A percentile compares a stretch with the other conserved stretches of the same genome.
phyloP scores from a whole-genome alignment of 2,888 invertebrate genomes.

The Xylophagus ater region DNA sequence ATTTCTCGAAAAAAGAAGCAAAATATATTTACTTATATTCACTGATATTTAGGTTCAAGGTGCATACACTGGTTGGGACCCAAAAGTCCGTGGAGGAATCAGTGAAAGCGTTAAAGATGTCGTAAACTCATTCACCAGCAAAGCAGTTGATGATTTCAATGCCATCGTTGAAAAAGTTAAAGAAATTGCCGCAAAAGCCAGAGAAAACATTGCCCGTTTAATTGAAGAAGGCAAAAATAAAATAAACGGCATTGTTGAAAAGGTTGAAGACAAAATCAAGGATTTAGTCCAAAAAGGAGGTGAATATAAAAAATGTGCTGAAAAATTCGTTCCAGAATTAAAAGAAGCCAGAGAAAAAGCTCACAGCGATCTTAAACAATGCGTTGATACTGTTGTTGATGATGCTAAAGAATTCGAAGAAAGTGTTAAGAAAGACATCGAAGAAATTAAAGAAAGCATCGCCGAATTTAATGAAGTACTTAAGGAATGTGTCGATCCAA shows the following conservation, averaged over 20 bases:
- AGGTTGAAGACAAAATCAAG: neutral
- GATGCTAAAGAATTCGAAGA: neutral
- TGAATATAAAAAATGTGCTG: slow-evolving; percentile 5
- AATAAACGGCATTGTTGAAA: neutral
- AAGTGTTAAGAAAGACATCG: neutral
- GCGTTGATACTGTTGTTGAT: neutral
- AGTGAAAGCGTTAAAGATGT: no score
- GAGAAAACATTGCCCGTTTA: slow-evolving; percentile 1
- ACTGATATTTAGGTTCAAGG: no score
- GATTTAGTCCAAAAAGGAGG: slow-evolving; percentile 5
- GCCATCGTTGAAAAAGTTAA: neutral
- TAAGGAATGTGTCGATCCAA: slow-evolving; percentile 5
- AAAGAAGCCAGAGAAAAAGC: slow-evolving; percentile 1
- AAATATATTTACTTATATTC: no score
- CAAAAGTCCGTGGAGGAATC: no score
- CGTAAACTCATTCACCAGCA: no score
- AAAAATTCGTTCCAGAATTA: slow-evolving; percentile 6
- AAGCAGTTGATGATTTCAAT: no score
- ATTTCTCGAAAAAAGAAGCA: neutral
- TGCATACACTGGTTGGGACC: no score
- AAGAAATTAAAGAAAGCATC: slow-evolving; percentile 1
- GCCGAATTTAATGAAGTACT: slow-evolving; percentile 1
- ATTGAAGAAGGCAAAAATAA: neutral
- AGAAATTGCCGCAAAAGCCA: neutral
- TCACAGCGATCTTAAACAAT: slow-evolving; percentile 2